Evolutionary conservation across 2,888 invertebrate species (phyloP), one percentile per base, ranked within the genome.

Genomic region (Orchesellides sinensis): DNA sequence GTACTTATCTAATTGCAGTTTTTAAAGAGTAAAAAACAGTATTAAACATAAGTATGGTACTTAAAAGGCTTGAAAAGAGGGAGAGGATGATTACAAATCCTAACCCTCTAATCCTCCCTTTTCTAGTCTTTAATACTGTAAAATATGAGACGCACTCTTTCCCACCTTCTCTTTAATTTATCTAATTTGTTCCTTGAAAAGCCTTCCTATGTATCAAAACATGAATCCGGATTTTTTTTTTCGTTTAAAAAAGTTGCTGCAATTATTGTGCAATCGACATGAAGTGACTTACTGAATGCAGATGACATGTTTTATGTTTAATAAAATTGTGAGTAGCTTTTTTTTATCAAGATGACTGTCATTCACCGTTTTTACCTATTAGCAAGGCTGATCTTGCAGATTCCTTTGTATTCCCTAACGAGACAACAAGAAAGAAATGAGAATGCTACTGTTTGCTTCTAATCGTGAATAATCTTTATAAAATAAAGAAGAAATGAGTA

Each of bases 101-200:
- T n/a, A n/a, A n/a, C n/a, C n/a, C n/a, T n/a, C n/a, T n/a, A n/a
- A n/a, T n/a, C n/a, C n/a, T n/a, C n/a, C n/a, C n/a, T n/a, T n/a
- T n/a, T n/a, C n/a, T n/a, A n/a, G n/a, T n/a, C n/a, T n/a, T n/a
- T n/a, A n/a, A n/a, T n/a, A n/a, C n/a, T n/a, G n/a, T n/a, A n/a
- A n/a, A n/a, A n/a, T n/a, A n/a, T n/a, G n/a, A n/a, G n/a, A n/a
- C n/a, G n/a, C n/a, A n/a, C n/a, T n/a, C n/a, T n/a, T 29, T 75
- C 25, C 65, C 72, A 79, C 65, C 72, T 77, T 40, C n/a, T 69
- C 52, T 52, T 68, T 70, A 47, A 63, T 72, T 47, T 21, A 49
- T 72, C 35, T 72, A 79, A 72, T 72, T 79, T 79, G 72, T 78
- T 78, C 69, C 54, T 52, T 78, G 63, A 74, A 78, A 78, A 61